phyloP scores from a whole-genome alignment of 1,140 invertebrate species.

The Hylaeus anthracinus region DNA sequence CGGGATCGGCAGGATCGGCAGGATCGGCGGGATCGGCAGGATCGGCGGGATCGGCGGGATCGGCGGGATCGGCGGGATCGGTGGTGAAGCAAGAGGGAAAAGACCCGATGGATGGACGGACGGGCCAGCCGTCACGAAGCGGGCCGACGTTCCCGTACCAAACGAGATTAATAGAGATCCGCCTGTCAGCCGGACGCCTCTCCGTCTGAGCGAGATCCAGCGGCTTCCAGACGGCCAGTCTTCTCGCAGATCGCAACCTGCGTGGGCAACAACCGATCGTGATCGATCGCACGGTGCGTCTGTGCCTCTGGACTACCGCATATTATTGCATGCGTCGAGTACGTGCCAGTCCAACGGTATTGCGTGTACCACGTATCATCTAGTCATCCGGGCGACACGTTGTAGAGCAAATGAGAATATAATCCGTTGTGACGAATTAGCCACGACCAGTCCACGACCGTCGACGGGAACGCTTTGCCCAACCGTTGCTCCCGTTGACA shows the following conservation, averaged over 20 bases:
- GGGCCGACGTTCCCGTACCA: constrained; percentile 54
- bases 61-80: constrained; percentile 6
- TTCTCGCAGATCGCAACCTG: constrained; percentile 69
- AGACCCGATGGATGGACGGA: constrained; percentile 44
- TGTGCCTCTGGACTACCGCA: constrained; percentile 8
- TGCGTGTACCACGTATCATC: constrained; percentile 25
- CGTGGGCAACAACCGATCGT: constrained; percentile 63
- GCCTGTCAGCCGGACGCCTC: constrained; percentile 64
- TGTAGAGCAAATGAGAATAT: constrained; percentile 28
- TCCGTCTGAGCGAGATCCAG: constrained; percentile 51
- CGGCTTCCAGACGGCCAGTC: constrained; percentile 62
- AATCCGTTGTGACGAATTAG: constrained; percentile 32
- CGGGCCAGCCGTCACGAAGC: constrained; percentile 47
- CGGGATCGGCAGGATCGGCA: not conserved
- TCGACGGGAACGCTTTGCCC: not conserved
- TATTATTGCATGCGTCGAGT: constrained; percentile 16
- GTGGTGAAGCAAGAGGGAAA: constrained; percentile 36
- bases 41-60: constrained; percentile 15
- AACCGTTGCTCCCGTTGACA: not conserved
- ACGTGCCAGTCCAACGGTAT: constrained; percentile 32
- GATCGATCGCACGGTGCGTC: constrained; percentile 52
- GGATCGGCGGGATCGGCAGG: constrained; percentile 15
- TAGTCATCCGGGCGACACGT: constrained; percentile 15
- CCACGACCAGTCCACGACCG: not conserved
- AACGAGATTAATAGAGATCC: constrained; percentile 67